Base-by-base conservation (phyloP, 2,113 vertebrate genomes). In the Prunella fulvescens region DNA sequence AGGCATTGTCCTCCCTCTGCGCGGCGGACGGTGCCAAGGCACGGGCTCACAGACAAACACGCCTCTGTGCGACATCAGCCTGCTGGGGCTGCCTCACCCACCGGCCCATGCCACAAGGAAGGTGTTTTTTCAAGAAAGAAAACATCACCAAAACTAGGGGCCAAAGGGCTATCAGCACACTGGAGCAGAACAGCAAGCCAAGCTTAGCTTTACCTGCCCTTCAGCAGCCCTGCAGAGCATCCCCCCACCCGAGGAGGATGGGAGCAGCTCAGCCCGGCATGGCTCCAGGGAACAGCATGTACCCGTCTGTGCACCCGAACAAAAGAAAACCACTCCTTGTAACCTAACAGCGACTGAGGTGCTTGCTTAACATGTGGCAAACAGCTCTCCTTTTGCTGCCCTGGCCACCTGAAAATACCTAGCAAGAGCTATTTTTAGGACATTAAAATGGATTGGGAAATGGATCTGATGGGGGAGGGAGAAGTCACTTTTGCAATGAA, bases 351-450 rank as follows among this genome's bases (percentile, higher is more conserved):
- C 0, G 0, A 54, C 51, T 0, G 6, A 86, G 79, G 47, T 44
- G 56, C 79, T 61, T 17, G 8, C 31, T 64, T 53, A 54, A 92
- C 76, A 42, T 6, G 28, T n/a, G 72, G 64, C 72, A 86, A 92
- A 92, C 82, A 92, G 90, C 47, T 92, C 88, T 90, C 47, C 62
- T 90, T 92, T 83, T 57, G 57, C 86, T 92, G 72, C 40, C 83
- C 54, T 0, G 0, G 48, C 31, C 65, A 58, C 48, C 48, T 72
- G 65, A 88, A 96, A 95, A 86, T 61, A 94, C 45, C 80, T 29
- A 83, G n/a, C 65, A 65, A 60, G 57, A 64, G 88, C 92, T 95
- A 96, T 94, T 95, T 96, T 95, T 96, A 96, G 93, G 58, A 82
- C 31, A 82, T 81, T 88, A 81, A 87, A 85, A 89, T 37, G 45